Base-by-base conservation (phyloP, 2,113 vertebrate genomes). In the Microtus montanus region DNA sequence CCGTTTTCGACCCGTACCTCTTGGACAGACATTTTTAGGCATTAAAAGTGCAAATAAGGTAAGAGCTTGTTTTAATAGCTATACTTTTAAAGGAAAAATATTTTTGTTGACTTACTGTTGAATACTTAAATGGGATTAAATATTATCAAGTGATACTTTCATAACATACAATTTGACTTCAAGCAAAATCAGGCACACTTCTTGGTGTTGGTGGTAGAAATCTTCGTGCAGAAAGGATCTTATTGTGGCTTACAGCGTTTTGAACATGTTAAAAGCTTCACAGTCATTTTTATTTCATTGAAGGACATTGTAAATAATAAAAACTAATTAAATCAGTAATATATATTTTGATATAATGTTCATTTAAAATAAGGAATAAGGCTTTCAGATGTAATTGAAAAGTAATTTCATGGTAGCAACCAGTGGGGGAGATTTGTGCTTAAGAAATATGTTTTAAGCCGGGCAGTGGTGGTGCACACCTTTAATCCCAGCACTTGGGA, bases 1-100 rank as follows among this genome's bases (percentile, higher is more conserved):
- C 61, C 99, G 99, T 96, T 99, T 99, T 98, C 98, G 99, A 96
- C 99, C 99, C 2, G 99, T 99, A 94, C 99, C 99, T 0, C 99
- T 99, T 20, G 99, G 99, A 85, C 99, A 99, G 97, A 99, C 99
- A 11, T 99, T 99, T 95, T 98, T 99, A 79, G 99, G 99, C 33
- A 98, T 99, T 97, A 99, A 99, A 98, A 98, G 98, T 95, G 98
- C 98, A 74, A 99, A 99, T 98, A 99, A 99, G 99, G 99, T 99
- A 98, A 98, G 87, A 90, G 84, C 1, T 70, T 5, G 33, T 91
- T 92, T 89, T 95, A 82, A 66, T 87, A 77, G 73, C 78, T 86
- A 52, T 44, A n/a, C 4, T 73, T 83, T 88, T 79, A 71, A 83
- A 77, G 92, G 78, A 80, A 12, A 63, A 12, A 63, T 83, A 61